These are phyloP conservation scores for Gymnocephalus cernua DNA, from an alignment of 2,113 vertebrate species.

Conservation along the genomic window DNA sequence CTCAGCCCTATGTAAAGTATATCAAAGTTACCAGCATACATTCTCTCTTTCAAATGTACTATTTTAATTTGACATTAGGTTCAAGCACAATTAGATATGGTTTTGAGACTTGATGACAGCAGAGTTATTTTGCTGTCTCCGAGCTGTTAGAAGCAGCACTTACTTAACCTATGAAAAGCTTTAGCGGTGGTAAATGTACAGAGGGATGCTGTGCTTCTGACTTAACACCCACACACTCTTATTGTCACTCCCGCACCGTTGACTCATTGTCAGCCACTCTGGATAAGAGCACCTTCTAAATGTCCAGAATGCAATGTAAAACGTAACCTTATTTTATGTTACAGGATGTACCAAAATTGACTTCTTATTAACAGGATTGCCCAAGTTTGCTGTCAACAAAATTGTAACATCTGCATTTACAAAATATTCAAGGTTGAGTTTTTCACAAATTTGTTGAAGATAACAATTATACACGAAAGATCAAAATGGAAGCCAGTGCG, in stretches of 20 bases:
- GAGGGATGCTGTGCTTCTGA: constrained; percentile 48
- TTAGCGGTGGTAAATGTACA: constrained; percentile 38
- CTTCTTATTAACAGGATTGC: constrained; percentile 4
- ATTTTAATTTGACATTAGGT: neutral
- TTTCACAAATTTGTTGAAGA: constrained; percentile 10
- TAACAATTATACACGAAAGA: constrained; percentile 1
- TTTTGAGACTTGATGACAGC: constrained; percentile 13
- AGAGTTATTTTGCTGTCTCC: neutral
- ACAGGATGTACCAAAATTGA: constrained; percentile 17
- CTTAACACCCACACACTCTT: constrained; percentile 65
- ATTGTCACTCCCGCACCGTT: constrained; percentile 58
- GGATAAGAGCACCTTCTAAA: constrained; percentile 38
- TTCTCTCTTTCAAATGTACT: neutral
- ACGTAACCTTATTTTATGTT: constrained; percentile 26
- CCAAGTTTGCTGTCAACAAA: constrained; percentile 4
- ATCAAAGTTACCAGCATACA: neutral
- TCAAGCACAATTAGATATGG: neutral
- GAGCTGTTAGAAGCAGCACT: constrained; percentile 18
- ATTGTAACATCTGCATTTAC: neutral
- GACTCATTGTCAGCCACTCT: constrained; percentile 62
- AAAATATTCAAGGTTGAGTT: neutral
- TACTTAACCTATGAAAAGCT: constrained; percentile 53
- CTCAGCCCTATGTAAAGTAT: neutral
- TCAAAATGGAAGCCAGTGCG: neutral
- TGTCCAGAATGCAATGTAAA: constrained; percentile 26